Base-by-base conservation (phyloP, 92 coral and sea anemone genomes). In the Epizoanthus rinbou region DNA sequence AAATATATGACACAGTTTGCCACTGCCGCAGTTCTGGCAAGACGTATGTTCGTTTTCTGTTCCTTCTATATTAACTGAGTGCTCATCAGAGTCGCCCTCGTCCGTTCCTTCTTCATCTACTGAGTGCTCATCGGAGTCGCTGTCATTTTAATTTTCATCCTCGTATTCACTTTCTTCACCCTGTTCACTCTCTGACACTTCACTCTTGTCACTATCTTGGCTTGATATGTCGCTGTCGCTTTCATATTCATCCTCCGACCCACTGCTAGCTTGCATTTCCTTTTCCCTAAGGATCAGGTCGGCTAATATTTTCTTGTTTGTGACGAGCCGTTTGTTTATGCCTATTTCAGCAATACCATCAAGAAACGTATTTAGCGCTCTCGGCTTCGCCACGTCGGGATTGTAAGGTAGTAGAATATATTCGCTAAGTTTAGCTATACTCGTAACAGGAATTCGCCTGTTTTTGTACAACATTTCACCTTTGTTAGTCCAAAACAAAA, bases 401-500 rank as follows among this genome's bases (percentile, higher is more conserved):
- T 79, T 79, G 72, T 67, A 85, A 23, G 89, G 89, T 31, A 68
- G 71, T 6, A 56, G 62, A 21, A 86, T 86, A 45, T 86, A 86
- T 39, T 86, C 89, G 47, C 52, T 37, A 14, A 86, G 89, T 14
- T 79, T 37, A 3, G 85, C 76, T 41, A 86, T 86, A 58, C 70
- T 78, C 31, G 79, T 74, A 16, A 82, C 90, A 8, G 87, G 83
- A 23, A 87, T 87, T 39, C 83, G 39, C 24, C 83, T 87, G 58
- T 76, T 64, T n/a, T 83, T 65, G 39, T 57, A 79, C 0, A 88
- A 65, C 45, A 83, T 54, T 22, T 86, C 73, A 67, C 89, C 86
- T 14, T 76, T 58, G 6, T 74, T 81, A 3, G 89, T 86, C 89
- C 89, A 86, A 19, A 80, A 86, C 64, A 86, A 53, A 35, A 80